These are phyloP conservation scores for Alcedo atthis DNA, from an alignment of 2,797 vertebrate genomes.

Conservation along the genomic window DNA sequence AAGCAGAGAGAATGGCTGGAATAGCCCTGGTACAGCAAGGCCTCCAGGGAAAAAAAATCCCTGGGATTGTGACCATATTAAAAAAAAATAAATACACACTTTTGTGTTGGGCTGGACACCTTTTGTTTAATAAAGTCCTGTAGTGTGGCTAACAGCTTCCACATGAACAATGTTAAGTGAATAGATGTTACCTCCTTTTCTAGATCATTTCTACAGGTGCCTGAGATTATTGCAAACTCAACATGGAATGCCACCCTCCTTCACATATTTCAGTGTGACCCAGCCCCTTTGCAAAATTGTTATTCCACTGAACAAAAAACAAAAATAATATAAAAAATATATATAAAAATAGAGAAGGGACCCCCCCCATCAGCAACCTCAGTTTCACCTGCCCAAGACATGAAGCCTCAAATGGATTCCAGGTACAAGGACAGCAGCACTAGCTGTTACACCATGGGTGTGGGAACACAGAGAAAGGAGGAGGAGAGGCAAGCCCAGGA, in stretches of 20 bases:
- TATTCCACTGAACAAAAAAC: not conserved
- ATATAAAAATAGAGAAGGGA: not conserved
- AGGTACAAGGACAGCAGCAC: slow-evolving; percentile 20
- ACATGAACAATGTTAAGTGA: not conserved
- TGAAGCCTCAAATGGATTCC: slow-evolving; percentile 35
- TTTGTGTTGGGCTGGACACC: not conserved
- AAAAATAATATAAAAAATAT: not conserved
- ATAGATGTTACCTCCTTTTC: not conserved
- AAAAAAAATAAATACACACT: not conserved
- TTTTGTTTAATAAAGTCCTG: not conserved
- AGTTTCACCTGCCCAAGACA: slow-evolving; percentile 37
- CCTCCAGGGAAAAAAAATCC: not conserved
- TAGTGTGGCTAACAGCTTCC: not conserved
- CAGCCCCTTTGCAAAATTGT: not conserved
- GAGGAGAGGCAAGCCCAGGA: not conserved
- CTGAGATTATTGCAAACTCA: not conserved
- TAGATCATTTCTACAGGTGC: not conserved
- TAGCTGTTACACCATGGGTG: not conserved
- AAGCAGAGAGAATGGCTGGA: not conserved
- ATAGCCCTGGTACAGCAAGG: not conserved
- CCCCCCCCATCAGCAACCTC: not conserved
- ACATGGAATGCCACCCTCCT: not conserved
- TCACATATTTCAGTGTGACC: not conserved
- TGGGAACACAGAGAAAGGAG: not conserved
- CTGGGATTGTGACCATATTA: too few relatives aligned